A percentile compares a stretch with the other conserved stretches of the same genome.
Conservation (phyloP, 2,888 invertebrate genomes). For the Parelbella ahira region DNA sequence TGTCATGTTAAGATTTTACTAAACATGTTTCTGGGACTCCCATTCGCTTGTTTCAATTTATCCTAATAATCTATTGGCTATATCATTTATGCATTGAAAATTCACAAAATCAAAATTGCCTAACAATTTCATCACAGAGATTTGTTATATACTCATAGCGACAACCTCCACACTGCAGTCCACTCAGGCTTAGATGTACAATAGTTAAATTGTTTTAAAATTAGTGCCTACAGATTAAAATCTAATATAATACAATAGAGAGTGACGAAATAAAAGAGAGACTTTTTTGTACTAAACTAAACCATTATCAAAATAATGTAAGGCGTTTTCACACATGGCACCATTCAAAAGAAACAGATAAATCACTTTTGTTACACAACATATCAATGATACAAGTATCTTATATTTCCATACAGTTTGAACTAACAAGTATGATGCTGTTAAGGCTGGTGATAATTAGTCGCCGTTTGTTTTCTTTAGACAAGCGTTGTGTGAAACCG, state of each 20-base stretch:
- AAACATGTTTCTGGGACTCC: conserved; percentile 37
- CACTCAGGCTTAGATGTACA: conserved; percentile 56
- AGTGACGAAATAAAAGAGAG: conserved; percentile 77
- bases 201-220: conserved; percentile 42
- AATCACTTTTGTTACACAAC: no score
- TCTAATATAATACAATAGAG: conserved; percentile 71
- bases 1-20: conserved; percentile 50
- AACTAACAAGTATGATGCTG: no score
- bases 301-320: conserved; percentile 52
- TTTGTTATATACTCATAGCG: conserved; percentile 61
- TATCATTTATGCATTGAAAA: conserved; percentile 62
- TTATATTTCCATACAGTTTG: no score
- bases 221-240: conserved; percentile 54
- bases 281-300: conserved; percentile 77
- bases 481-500: conserved; percentile 3
- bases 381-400: no score
- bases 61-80: no score
- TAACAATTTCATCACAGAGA: conserved; percentile 76
- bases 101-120: conserved; percentile 54
- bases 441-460: no score
- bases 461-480: no score
- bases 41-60: conserved; percentile 44
- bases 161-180: conserved; percentile 59
- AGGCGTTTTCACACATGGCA: no score
- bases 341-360: no score